Percentiles rank a stretch among this genome's conserved stretches.
Evolutionary conservation across 2,888 invertebrate genomes (phyloP).

Genomic region (Cyrtodaria siliqua): DNA sequence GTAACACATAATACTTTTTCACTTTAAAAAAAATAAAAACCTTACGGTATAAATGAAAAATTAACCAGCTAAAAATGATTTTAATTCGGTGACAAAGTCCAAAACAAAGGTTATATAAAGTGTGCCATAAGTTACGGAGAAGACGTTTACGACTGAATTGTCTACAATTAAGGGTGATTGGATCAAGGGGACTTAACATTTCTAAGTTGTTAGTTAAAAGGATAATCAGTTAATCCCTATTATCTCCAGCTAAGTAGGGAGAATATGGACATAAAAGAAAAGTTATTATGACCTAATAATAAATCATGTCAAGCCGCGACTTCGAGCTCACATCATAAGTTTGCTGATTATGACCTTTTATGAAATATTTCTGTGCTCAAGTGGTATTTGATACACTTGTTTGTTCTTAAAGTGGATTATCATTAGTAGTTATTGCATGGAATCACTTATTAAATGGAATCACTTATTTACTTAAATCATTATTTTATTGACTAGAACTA

Average conservation of each 20-base stretch:
- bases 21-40: too few species aligned
- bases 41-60: too few species aligned
- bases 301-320: conserved; percentile 3
- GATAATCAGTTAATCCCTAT: conserved; percentile 23
- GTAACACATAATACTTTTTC: too few species aligned
- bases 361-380: conserved; percentile 1
- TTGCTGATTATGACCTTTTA: neutral
- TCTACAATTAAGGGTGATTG: conserved; percentile 9
- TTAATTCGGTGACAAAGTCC: too few species aligned
- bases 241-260: neutral
- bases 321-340: neutral
- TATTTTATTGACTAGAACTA: too few species aligned
- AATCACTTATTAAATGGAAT: too few species aligned
- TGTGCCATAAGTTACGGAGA: neutral
- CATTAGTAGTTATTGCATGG: too few species aligned
- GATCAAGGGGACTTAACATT: conserved; percentile 6
- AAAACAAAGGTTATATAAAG: too few species aligned
- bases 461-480: too few species aligned
- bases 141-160: neutral
- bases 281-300: conserved; percentile 17
- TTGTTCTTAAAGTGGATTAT: too few species aligned
- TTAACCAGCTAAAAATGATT: too few species aligned
- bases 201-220: conserved; percentile 4
- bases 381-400: too few species aligned
- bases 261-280: conserved; percentile 2